These are phyloP conservation scores for Kryptolebias marmoratus DNA, from an alignment of 2,113 vertebrate species.

Conservation along the genomic window DNA sequence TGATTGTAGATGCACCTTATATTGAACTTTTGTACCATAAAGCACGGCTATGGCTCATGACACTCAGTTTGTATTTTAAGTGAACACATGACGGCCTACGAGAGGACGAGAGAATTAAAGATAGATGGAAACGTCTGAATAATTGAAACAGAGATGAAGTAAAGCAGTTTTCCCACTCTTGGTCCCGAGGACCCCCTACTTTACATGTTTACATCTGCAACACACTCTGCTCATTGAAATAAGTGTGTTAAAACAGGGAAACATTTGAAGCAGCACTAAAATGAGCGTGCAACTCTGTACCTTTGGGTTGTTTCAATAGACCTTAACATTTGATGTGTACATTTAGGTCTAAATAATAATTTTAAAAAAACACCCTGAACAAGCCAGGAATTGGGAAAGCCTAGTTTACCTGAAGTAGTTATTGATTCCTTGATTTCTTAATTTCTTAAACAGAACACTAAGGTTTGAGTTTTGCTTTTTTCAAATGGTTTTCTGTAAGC, in stretches of 20 bases:
- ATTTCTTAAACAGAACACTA: no score
- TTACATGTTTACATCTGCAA: background rate
- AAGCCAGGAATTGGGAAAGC: no score
- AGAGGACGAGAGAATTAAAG: conserved; percentile 39
- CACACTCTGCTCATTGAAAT: background rate
- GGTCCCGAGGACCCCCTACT: background rate
- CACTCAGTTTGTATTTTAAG: conserved; percentile 85
- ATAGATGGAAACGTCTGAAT: conserved; percentile 31
- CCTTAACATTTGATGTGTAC: no score
- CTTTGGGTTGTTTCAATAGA: no score
- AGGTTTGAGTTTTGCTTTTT: no score
- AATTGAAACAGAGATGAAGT: background rate
- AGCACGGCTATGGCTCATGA: conserved; percentile 28
- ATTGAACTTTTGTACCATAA: conserved; percentile 13
- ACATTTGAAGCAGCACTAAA: background rate
- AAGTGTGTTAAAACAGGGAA: background rate
- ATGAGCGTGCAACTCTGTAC: background rate
- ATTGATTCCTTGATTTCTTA: no score
- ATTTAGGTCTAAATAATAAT: no score
- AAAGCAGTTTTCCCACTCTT: background rate
- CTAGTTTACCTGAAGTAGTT: no score
- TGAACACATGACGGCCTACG: conserved; percentile 67
- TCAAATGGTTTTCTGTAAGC: no score
- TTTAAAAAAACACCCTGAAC: no score
- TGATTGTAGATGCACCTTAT: conserved; percentile 32